Base-by-base conservation (phyloP, 2,113 vertebrate genomes). In the Crypturellus undulatus region DNA sequence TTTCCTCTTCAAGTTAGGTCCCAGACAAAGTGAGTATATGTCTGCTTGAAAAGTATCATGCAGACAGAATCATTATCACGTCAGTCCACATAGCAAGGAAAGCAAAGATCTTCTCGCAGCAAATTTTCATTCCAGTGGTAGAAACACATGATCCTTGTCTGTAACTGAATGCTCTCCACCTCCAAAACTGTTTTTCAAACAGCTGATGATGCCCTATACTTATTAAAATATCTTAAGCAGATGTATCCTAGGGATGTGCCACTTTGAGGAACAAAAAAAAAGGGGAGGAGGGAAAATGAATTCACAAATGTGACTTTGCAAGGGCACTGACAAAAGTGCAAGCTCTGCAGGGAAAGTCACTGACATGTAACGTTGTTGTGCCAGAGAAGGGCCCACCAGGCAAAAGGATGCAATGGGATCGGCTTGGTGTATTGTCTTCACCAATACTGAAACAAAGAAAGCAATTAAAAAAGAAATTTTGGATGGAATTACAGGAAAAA, bases 401-500 rank as follows among this genome's bases (percentile, higher is more conserved):
- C 43, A 83, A 80, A 83, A 83, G 11, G 5, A 70, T 26, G 22
- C 51, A 47, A 32, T 7, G 34, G 10, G 52, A 86, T 77, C 17
- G 6, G 15, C 21, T 34, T 63, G 13, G 32, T 64, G 24, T 28
- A 24, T 43, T 69, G 64, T 43, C 36, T 34, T 78, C 47, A 87
- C 51, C 51, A 85, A 34, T 1, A 79, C 19, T 4, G 28, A 83
- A 94, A 83, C 63, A 95, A 89, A 64, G 34, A 20, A 15, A 15
- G n/a, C 15, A 87, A 92, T 70, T 42, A 79, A 49, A 67, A 83
- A 47, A 30, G 43, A 75, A 85, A 18, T 90, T 92, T 92, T 92
- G 26, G 32, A 91, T 81, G 49, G 78, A 30, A 89, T 89, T 76
- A 77, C 70, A 89, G 92, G 80, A 71, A 87, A 89, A 87, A 60